Evolutionary conservation across 2,113 vertebrate species (phyloP), one percentile per base, ranked within the genome.

Genomic region (Asarcornis scutulata): DNA sequence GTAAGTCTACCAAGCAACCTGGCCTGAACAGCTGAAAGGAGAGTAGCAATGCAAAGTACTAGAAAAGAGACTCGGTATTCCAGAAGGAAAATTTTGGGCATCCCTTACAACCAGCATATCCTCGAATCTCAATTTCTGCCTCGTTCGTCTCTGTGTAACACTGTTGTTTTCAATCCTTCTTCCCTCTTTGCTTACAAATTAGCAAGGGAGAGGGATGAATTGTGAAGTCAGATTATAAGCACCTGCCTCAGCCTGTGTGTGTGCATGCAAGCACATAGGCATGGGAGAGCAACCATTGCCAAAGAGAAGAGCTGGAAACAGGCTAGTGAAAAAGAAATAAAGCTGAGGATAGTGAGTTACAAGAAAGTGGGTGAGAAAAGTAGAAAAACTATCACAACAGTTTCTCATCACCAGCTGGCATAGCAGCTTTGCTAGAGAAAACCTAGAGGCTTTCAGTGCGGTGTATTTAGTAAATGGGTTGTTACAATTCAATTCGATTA

Each of bases 1-100:
- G 91, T 44, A 69, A 91, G 38, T 78, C 58, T 73, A 91, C 72
- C 62, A 73, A 89, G 90, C 84, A 97, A 91, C 91, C 91, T 44
- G 85, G 75, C 68, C 95, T 36, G 73, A 92, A 50, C 60, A 56
- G 79, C 77, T 89, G 64, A 86, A 89, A 96, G 88, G 48, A 31
- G 17, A 71, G 83, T 60, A 83, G 48, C 1, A 7, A 94, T 69
- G 86, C 46, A 6, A 94, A 89, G 76, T 48, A 58, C 9, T 10
- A 76, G 68, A 93, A 89, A 85, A 82, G 83, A 73, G 50, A 86
- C 66, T 78, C 1, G 0, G 82, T 66, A 63, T 44, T 94, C 73
- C 34, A 59, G 29, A 95, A 73, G 53, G 85, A 95, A 22, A 84
- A 92, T 93, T 60, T 21, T 63, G 73, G 42, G 56, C 21, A 88